These are phyloP conservation scores for Trachurus trachurus DNA, from an alignment of 2,797 vertebrate species.

Conservation along the genomic window DNA sequence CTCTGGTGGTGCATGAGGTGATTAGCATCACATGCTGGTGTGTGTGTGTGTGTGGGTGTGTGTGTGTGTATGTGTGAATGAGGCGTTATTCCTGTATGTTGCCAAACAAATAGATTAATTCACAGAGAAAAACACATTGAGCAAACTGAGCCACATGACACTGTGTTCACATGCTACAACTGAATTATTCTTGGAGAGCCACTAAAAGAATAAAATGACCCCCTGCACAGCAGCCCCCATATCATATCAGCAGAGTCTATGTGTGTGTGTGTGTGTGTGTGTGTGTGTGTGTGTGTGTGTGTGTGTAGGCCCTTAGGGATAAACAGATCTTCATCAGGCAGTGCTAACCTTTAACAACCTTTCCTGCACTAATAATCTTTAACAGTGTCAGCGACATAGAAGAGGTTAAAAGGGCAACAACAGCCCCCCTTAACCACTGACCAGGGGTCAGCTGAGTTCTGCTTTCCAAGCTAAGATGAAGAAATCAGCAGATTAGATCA, in stretches of 20 bases:
- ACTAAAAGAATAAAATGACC: slow-evolving; percentile 24
- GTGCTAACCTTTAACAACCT: slow-evolving; percentile 28
- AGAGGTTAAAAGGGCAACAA: slow-evolving; percentile 20
- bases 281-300: too few species aligned
- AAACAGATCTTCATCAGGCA: slow-evolving; percentile 45
- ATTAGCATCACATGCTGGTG: slow-evolving; percentile 37
- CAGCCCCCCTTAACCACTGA: slow-evolving; percentile 12
- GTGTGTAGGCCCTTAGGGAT: slow-evolving; percentile 25
- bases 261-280: neutral
- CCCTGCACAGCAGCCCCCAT: neutral
- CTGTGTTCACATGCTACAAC: slow-evolving; percentile 6
- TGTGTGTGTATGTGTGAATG: slow-evolving; percentile 15
- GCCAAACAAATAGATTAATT: neutral
- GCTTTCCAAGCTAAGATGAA: slow-evolving; percentile 4
- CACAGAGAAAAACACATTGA: slow-evolving; percentile 13
- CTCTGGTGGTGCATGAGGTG: slow-evolving; percentile 16
- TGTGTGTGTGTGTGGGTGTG: slow-evolving; percentile 21
- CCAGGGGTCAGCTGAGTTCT: slow-evolving; percentile 19
- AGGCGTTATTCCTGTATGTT: slow-evolving; percentile 15
- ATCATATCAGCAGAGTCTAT: neutral
- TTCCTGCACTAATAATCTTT: slow-evolving; percentile 32
- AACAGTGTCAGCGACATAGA: slow-evolving; percentile 11
- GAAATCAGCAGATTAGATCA: slow-evolving; percentile 26
- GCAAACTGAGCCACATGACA: neutral
- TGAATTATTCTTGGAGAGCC: slow-evolving; percentile 13